Evolutionary conservation across 2,113 vertebrate genomes (phyloP).

Genomic region (Pygoscelis antarcticus): DNA sequence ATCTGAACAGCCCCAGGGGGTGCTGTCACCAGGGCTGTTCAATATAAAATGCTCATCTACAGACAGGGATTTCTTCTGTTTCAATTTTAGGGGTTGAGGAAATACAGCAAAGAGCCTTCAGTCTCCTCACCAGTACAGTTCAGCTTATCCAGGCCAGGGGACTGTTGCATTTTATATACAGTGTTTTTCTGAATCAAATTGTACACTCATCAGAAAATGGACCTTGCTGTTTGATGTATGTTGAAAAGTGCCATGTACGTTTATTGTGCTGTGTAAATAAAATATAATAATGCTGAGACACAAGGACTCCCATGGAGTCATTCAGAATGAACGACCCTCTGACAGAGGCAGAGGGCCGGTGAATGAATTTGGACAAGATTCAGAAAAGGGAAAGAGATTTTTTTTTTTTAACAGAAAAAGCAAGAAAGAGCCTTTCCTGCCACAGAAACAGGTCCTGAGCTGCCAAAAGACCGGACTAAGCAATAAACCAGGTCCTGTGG

Average conservation of each 20-base stretch:
- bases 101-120: background rate
- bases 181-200: background rate
- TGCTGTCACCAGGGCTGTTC: background rate
- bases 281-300: constrained; percentile 15
- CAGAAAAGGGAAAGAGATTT: background rate
- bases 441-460: background rate
- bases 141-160: background rate
- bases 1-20: background rate
- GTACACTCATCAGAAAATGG: background rate
- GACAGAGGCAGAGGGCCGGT: background rate
- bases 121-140: background rate
- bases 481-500: background rate
- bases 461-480: background rate
- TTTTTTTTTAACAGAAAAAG: background rate
- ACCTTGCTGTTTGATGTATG: background rate
- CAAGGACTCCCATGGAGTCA: constrained; percentile 4
- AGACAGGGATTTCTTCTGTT: background rate
- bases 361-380: background rate
- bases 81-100: background rate
- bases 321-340: too few species aligned
- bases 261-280: constrained; percentile 19
- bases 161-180: background rate
- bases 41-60: background rate
- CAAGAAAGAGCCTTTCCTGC: background rate
- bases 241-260: background rate